A percentile compares a stretch with the other conserved stretches of the same genome.
These are phyloP conservation scores for Brachyptera putata DNA, from an alignment of 2,888 invertebrate genomes.

Conservation along the genomic window DNA sequence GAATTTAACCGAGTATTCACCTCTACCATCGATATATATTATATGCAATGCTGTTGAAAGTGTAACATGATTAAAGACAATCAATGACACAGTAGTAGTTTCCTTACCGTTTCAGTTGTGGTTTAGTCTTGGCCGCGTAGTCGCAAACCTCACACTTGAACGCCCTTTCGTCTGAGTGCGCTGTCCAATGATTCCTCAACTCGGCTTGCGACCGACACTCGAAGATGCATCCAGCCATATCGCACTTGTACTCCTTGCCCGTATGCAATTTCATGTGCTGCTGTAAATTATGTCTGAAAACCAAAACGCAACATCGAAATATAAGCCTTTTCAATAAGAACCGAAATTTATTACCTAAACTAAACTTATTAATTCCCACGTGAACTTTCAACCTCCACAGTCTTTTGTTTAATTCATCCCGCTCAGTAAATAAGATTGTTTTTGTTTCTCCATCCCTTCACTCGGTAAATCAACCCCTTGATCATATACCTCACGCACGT, in stretches of 20 bases:
- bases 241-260: slow-evolving; percentile 54
- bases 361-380: neutral
- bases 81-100: too few species aligned
- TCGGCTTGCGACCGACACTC: slow-evolving; percentile 53
- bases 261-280: slow-evolving; percentile 57
- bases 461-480: slow-evolving; percentile 4
- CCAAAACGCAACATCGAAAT: too few species aligned
- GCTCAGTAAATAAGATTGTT: slow-evolving; percentile 17
- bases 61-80: too few species aligned
- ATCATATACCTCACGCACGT: slow-evolving; percentile 7
- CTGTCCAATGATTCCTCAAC: slow-evolving; percentile 50
- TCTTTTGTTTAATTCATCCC: slow-evolving; percentile 17
- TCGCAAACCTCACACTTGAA: slow-evolving; percentile 57
- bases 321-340: too few species aligned
- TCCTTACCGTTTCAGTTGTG: slow-evolving; percentile 51
- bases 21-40: too few species aligned
- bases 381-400: slow-evolving; percentile 1
- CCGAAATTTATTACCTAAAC: neutral
- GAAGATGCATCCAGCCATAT: slow-evolving; percentile 54
- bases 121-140: slow-evolving; percentile 53
- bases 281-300: slow-evolving; percentile 54
- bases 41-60: too few species aligned
- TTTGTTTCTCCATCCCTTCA: neutral
- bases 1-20: too few species aligned
- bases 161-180: slow-evolving; percentile 51